Evolutionary conservation across 2,797 vertebrate genomes (phyloP), one percentile per base, ranked within the genome.

Genomic region (Mergus octosetaceus): DNA sequence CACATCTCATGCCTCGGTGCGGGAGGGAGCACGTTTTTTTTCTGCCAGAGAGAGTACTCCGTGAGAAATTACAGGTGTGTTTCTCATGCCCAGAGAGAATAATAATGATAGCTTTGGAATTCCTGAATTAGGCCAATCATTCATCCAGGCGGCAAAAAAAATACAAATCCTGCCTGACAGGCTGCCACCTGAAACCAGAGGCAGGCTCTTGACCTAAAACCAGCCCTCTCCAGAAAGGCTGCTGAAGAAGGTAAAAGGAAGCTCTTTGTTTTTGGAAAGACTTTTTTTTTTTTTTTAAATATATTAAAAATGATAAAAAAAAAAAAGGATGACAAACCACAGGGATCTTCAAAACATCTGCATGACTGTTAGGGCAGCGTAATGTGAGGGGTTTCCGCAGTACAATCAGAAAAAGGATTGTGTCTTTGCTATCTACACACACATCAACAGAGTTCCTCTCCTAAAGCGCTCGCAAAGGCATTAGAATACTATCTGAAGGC

Each of bases 181-280:
- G 95, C 86, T 97, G 92, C 92, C 87, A 92, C 85, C 85, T 60
- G 64, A 96, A 97, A 96, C 87, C 85, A 96, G 91, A 93, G 90
- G 95, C 93, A 97, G 83, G 90, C 85, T 95, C 95, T 92, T 89
- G 91, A 96, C 91, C 94, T 95, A 66, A 92, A 62, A 83, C 27
- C 84, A 89, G 86, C 91, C 28, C 28, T 93, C 22, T 3, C 11
- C 60, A 96, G 90, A 95, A 97, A 82, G 47, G 12, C 27, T 0
- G n/a, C 70, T 86, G 94, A 70, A 62, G 51, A 62, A 61, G 78
- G 24, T 85, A 89, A 94, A 90, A 94, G 13, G n/a, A 94, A 93
- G 58, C 15, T 61, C 20, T 66, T 77, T 74, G 17, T 1, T 49
- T 85, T 61, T 25, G 18, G 10, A 56, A 82, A 73, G 1, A 45